A percentile compares a stretch with the other conserved stretches of the same genome.
Conservation (phyloP, 2,113 vertebrate genomes). For the Mormoops blainvillei region DNA sequence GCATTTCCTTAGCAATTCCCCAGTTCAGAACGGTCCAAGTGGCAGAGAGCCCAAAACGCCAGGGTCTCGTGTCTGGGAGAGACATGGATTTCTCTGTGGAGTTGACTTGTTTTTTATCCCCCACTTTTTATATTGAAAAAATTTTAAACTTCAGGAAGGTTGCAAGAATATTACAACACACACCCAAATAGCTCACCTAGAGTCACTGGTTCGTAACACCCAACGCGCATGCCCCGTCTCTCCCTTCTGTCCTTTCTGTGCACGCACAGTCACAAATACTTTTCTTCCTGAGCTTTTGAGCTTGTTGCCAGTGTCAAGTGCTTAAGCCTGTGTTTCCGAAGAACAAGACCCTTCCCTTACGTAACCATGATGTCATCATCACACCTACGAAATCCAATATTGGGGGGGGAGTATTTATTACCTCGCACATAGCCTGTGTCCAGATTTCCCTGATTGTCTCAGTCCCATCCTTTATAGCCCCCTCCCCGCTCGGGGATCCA, state of each 20-base stretch:
- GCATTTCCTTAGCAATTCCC: background rate
- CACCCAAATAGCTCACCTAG: background rate
- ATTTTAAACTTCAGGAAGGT: background rate
- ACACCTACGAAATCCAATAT: background rate
- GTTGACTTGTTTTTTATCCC: background rate
- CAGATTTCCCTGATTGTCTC: background rate
- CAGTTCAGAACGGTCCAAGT: background rate
- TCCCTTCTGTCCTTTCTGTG: background rate
- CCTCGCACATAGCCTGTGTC: background rate
- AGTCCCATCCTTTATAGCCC: background rate
- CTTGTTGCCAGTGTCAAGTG: background rate
- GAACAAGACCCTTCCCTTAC: background rate
- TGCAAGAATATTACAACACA: background rate
- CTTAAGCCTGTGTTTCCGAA: background rate
- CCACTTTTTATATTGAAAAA: background rate
- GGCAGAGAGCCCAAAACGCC: background rate
- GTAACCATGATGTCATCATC: background rate
- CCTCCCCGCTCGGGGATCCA: background rate
- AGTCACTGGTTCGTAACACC: background rate
- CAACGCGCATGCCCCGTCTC: background rate
- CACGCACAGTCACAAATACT: background rate
- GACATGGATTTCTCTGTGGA: background rate
- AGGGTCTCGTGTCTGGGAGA: background rate
- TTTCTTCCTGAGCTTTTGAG: background rate
- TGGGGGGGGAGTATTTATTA: accelerated